phyloP scores from a whole-genome alignment of 2,797 vertebrate species.

The Gymnothorax reevesii region DNA sequence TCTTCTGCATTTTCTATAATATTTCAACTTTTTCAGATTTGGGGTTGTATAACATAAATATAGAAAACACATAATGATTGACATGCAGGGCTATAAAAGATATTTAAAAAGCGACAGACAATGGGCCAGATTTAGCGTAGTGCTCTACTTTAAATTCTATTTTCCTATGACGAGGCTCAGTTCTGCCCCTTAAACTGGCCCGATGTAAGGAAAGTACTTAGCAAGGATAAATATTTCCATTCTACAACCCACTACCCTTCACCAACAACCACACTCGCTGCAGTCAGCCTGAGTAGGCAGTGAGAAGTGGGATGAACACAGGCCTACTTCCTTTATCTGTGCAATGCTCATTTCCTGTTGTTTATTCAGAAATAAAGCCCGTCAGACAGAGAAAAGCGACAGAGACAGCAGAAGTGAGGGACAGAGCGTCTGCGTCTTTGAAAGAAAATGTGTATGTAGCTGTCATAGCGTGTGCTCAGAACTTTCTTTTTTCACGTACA shows the following conservation, averaged over 20 bases:
- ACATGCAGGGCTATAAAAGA: not conserved
- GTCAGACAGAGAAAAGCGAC: not conserved
- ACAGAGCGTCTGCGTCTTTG: not conserved
- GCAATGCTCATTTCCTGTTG: constrained; percentile 18
- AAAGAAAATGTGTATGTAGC: not conserved
- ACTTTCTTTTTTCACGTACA: not conserved
- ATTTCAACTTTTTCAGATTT: no score
- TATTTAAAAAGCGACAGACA: not conserved
- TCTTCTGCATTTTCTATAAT: no score
- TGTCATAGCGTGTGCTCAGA: not conserved
- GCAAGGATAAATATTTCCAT: constrained; percentile 6
- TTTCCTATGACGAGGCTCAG: no score
- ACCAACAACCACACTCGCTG: not conserved
- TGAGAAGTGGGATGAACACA: not conserved
- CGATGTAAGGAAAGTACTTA: not conserved
- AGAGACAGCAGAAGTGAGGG: not conserved
- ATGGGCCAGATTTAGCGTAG: no score
- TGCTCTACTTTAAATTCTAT: no score
- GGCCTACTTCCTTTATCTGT: not conserved
- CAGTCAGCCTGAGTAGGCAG: not conserved
- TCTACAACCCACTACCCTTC: not conserved
- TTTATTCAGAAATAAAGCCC: constrained; percentile 16
- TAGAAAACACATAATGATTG: no score
- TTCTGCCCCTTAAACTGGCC: no score
- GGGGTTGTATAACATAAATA: not conserved